Evolutionary conservation across 2,888 invertebrate genomes (phyloP), one percentile per base, ranked within the genome.

Genomic region (Drosophila parthenogenetica): DNA sequence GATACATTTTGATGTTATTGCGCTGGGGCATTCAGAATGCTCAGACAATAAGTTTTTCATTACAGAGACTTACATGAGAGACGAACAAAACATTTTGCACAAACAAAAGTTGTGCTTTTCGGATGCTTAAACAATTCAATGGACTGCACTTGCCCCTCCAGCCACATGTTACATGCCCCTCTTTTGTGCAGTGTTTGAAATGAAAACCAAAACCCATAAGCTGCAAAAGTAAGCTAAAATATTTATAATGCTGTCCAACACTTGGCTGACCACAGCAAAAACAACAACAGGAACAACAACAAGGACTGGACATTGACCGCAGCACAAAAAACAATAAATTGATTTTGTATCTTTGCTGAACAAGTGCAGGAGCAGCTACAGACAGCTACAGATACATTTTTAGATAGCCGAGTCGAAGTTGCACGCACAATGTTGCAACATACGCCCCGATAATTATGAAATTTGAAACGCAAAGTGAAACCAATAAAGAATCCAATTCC

Each of bases 231-330:
- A 73, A 87, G 61, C 75, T 87, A 55, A 87, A 85, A 85, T 83
- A 87, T 85, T 87, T 87, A 81, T 85, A 83, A 85, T 79, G 80
- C 86, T 76, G 79, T 77, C 88, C 82, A 78, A 82, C 86, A 82
- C 82, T 87, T 78, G 82, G 82, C 72, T 85, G 83, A 73, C 88
- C 88, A 87, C 82, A 85, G 57, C 51, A 74, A 51, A 51, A 55
- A 58, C 55, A 63, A 53, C 46, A 70, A 45, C 54, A 62, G 49
- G 57, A 66, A 50, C 32, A 68, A 53, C 49, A 58, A 39, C 48
- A 32, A 32, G 42, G 55, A 42, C 48, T 53, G 58, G 39, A 60
- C 77, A 76, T 72, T 79, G 69, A 72, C 67, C 63, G 67, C 66
- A 68, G 59, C 64, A 71, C 51, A 68, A 66, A 68, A 62, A 68